Base-by-base conservation (phyloP, 1,140 invertebrate species). In the Mycetomoellerius zeteki region DNA sequence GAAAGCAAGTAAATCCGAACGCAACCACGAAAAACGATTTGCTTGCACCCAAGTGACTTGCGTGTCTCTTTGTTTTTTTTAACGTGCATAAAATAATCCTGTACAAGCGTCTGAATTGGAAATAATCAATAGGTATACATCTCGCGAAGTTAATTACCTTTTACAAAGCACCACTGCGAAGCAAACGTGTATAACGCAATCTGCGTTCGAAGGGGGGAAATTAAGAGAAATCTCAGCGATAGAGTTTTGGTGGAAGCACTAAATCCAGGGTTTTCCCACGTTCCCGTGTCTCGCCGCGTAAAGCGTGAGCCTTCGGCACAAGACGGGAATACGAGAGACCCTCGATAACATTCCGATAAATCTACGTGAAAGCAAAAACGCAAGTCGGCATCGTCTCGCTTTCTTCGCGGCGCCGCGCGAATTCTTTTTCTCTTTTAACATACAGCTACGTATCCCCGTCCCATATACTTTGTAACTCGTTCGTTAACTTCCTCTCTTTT, bases 381-480 rank as follows among this genome's bases (percentile, higher is more conserved):
- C 30, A 30, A 56, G 62, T 84, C 21, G 60, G 33, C 33, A 47
- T 77, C 84, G 16, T 86, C 80, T 86, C 81, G 85, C 80, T 72
- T 81, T 84, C 88, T 77, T 85, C 76, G 56, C 67, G 80, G 54
- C 54, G 69, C 71, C 62, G 82, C 73, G 82, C 47, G 58, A 69
- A 60, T 56, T 52, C 27, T 58, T 78, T 47, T 67, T 54, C 24
- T 21, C 37, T 16, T 86, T 67, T 71, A 27, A 50, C 24, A 67
- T 43, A 81, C 85, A 69, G 27, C 60, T 69, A 82, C 43, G 62
- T 47, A 64, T n/a, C 52, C 76, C 37, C 54, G 12, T 76, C 75
- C 33, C 71, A 65, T 64, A 86, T 60, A 86, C 43, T 82, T 82
- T 72, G 85, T 82, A 81, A 86, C 72, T 50, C 64, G 72, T 86